phyloP scores from a whole-genome alignment of 2,797 vertebrate genomes.

The Hydrolagus colliei region DNA sequence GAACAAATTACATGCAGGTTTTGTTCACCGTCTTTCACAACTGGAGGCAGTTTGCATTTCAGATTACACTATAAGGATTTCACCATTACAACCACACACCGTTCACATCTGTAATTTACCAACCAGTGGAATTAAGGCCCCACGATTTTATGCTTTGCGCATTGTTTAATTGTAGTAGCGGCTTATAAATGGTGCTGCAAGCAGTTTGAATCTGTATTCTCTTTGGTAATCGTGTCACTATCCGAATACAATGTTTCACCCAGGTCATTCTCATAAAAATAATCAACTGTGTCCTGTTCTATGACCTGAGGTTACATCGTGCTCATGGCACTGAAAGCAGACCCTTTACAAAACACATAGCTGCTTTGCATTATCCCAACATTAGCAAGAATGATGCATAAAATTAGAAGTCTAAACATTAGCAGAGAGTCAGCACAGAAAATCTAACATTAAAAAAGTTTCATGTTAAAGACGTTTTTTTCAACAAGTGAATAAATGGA shows the following conservation, averaged over 20 bases:
- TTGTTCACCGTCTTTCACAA: neutral
- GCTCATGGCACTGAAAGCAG: neutral
- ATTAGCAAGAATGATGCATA: neutral
- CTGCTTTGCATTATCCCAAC: neutral
- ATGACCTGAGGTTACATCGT: neutral
- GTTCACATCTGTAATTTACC: too few species aligned
- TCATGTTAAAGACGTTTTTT: neutral
- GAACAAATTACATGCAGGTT: neutral
- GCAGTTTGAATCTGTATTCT: neutral
- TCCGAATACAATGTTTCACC: neutral
- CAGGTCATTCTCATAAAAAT: neutral
- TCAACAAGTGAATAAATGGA: neutral
- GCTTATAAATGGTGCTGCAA: neutral
- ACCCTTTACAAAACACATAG: neutral
- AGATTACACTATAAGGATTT: neutral
- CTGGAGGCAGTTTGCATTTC: neutral
- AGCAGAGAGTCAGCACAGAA: neutral
- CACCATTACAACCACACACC: too few species aligned
- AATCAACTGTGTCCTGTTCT: neutral
- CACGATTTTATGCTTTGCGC: neutral
- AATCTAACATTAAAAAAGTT: neutral
- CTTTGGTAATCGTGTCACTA: neutral
- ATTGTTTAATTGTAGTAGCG: neutral
- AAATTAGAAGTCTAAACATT: neutral
- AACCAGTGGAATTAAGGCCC: too few species aligned